Evolutionary conservation across 2,888 invertebrate genomes (phyloP).

Genomic region (Gastrophysa polygoni): DNA sequence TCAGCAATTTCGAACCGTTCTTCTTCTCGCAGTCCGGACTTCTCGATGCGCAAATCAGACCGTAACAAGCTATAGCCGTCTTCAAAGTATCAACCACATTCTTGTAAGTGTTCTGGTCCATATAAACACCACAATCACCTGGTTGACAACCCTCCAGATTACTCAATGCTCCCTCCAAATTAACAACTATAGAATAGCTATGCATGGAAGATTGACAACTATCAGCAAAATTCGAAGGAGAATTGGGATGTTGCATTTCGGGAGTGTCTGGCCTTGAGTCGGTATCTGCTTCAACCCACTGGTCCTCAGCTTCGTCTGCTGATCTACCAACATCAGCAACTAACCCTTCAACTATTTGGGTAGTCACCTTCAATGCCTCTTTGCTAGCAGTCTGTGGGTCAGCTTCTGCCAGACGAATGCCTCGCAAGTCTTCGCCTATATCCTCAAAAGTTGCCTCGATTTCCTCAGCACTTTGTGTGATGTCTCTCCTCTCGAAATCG

Average conservation of each 20-base stretch:
- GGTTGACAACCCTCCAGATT: constrained; percentile 13
- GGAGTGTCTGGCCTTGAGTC: neutral
- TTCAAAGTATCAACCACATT: constrained; percentile 12
- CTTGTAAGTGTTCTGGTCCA: constrained; percentile 12
- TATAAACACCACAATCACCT: constrained; percentile 13
- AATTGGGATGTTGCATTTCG: constrained; percentile 1
- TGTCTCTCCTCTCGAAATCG: neutral
- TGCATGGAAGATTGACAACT: neutral
- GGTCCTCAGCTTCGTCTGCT: neutral
- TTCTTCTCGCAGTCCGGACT: neutral
- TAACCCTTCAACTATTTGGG: neutral
- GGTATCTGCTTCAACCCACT: neutral
- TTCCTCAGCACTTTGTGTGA: no score
- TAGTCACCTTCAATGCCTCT: neutral
- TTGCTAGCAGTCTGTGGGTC: neutral
- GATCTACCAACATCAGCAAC: neutral
- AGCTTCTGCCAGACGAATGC: neutral
- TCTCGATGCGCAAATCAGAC: neutral
- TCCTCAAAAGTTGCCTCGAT: neutral
- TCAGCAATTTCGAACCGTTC: neutral
- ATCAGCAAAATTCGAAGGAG: neutral
- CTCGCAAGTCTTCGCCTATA: neutral
- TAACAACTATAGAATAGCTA: neutral
- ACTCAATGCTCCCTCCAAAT: constrained; percentile 15
- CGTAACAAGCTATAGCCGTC: constrained; percentile 7